A percentile compares a stretch with the other conserved stretches of the same genome.
phyloP scores from a whole-genome alignment of 92 coral and sea anemone genomes.

The Porites lobata region DNA sequence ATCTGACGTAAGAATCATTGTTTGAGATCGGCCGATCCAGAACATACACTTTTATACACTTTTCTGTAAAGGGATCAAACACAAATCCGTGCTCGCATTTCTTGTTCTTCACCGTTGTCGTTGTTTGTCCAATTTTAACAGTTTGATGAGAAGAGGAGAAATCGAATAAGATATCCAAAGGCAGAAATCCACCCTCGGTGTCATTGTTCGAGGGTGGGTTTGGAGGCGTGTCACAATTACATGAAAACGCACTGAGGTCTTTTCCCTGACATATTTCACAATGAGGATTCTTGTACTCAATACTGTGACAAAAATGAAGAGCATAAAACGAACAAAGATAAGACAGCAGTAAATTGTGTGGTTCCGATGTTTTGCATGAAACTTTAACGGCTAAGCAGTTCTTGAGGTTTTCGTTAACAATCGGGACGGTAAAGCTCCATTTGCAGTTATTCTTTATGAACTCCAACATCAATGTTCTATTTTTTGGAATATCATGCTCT shows the following conservation, averaged over 20 bases:
- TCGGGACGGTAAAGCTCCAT: neutral
- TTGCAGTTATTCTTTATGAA: neutral
- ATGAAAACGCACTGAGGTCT: neutral
- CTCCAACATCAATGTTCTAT: conserved; percentile 14
- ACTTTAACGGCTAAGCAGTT: conserved; percentile 1
- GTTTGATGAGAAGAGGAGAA: conserved; percentile 19
- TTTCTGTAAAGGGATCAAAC: conserved; percentile 30
- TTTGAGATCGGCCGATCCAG: neutral
- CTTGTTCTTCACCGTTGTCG: neutral
- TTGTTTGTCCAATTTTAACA: neutral
- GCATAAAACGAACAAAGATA: conserved; percentile 32
- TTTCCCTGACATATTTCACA: conserved; percentile 20
- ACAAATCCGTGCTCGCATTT: neutral
- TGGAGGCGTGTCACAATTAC: neutral
- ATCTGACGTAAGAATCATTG: neutral
- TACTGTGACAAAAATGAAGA: neutral
- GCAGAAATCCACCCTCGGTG: neutral
- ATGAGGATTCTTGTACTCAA: conserved; percentile 19
- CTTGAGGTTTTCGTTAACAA: neutral
- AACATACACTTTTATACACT: no score
- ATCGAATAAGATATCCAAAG: conserved; percentile 35
- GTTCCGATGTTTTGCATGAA: neutral
- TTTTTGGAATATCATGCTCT: neutral
- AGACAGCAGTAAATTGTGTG: conserved; percentile 3
- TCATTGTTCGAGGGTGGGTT: neutral